Percentiles rank a stretch among this genome's conserved stretches.
phyloP scores from a whole-genome alignment of 2,797 vertebrate genomes.

The Hippoglossus hippoglossus region DNA sequence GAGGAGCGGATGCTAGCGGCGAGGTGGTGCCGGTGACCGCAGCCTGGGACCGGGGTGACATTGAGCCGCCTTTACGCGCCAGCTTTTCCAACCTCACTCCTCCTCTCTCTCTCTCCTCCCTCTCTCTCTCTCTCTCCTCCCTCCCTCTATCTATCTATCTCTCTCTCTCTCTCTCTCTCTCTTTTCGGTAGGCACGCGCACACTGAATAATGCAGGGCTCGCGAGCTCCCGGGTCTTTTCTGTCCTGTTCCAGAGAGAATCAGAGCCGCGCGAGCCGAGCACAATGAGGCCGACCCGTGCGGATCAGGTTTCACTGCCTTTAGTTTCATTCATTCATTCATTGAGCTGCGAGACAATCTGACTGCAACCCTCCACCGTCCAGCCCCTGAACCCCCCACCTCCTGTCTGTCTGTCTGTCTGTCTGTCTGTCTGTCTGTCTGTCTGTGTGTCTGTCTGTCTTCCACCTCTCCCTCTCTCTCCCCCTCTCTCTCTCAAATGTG shows the following conservation, averaged over 20 bases:
- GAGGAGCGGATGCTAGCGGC: conserved; percentile 32
- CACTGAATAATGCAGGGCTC: conserved; percentile 87
- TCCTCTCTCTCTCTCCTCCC: conserved; percentile 7
- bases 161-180: conserved; percentile 17
- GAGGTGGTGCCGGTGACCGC: conserved; percentile 48
- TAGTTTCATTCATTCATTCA: conserved; percentile 67
- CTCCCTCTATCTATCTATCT: conserved; percentile 10
- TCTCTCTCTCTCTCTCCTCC: no score
- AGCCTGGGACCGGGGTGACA: conserved; percentile 70
- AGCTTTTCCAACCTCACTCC: conserved; percentile 65
- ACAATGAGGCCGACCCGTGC: conserved; percentile 70
- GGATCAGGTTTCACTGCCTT: conserved; percentile 80
- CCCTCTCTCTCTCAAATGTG: no score
- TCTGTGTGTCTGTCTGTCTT: not conserved
- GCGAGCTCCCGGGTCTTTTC: conserved; percentile 81
- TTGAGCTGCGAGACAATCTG: conserved; percentile 69
- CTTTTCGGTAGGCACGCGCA: conserved; percentile 57
- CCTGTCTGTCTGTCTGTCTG: no score
- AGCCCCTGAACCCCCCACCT: conserved; percentile 7
- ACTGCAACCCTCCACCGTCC: conserved; percentile 41
- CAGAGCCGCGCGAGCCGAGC: conserved; percentile 61
- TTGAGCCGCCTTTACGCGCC: conserved; percentile 73
- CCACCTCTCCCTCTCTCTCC: no score
- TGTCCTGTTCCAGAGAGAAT: conserved; percentile 83
- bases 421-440: not conserved